Evolutionary conservation across 2,797 vertebrate genomes (phyloP), one percentile per base, ranked within the genome.

Genomic region (Gadopsis bispinosus): DNA sequence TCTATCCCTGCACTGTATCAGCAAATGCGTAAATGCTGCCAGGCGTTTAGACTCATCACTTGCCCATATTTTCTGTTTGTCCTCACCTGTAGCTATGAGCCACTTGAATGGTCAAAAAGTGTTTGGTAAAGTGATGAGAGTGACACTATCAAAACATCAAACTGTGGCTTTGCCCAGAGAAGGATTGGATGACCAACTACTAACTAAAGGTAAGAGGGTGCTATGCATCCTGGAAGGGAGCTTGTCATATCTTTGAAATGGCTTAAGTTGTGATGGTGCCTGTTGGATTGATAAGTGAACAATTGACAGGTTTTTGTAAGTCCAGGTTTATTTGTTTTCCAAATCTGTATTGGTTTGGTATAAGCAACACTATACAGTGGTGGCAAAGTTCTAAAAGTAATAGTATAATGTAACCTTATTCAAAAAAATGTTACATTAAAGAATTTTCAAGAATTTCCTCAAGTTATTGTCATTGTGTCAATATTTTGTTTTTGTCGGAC

Each of bases 41-140:
- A 53, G 47, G 8, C 3, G 20, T 54, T 41, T 16, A 7, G 9
- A 26, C 17, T 29, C n/a, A n/a, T 67, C 10, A 29, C 22, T 20
- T 16, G 9, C 6, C 10, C 16, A 5, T 77, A 0, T 22, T 43
- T 47, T 48, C 5, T 51, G 0, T 26, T 26, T 72, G 61, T 41
- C 3, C 7, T 17, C 58, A 63, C 85, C 90, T 88, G 68, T 81
- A 99, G 98, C 98, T 4, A 99, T 99, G 98, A 99, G 98, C 88
- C 98, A 99, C 90, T 95, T 99, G 89, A 99, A 99, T 58, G 98
- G 98, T 64, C 97, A 99, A 86, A 99, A 99, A 94, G 97, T 99
- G 95, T 98, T 97, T 79, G 98, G 98, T 26, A 99, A 99, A 93
- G 98, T 99, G 87, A 98, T 99, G 92, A 96, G 98, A 60, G 98